A percentile compares a stretch with the other conserved stretches of the same genome.
Conservation (phyloP, 1,140 invertebrate genomes). For the Batillaria attramentaria region DNA sequence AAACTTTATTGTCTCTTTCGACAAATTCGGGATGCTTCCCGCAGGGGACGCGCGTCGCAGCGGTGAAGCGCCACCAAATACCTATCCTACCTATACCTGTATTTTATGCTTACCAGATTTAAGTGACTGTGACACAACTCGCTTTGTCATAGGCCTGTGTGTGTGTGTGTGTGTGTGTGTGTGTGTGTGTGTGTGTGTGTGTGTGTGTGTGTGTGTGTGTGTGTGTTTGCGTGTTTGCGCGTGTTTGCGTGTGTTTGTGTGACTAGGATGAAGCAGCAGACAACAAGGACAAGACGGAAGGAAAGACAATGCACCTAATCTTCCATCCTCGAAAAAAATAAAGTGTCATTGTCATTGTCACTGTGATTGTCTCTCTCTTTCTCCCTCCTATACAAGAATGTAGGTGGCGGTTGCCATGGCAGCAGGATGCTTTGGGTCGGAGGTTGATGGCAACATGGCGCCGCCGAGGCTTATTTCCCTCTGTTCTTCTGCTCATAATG, state of each 20-base stretch:
- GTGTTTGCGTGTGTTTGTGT: not conserved
- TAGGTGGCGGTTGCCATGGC: constrained; percentile 22
- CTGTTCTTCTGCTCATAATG: constrained; percentile 19
- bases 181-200: constrained; percentile 20
- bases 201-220: constrained; percentile 10
- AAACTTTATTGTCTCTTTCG: too few species aligned
- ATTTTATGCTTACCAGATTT: too few species aligned
- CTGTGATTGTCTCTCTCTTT: not conserved
- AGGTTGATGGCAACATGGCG: not conserved
- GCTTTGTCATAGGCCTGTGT: too few species aligned
- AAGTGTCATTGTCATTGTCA: constrained; percentile 9
- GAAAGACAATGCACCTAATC: not conserved
- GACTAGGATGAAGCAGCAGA: not conserved
- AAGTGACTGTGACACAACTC: too few species aligned
- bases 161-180: constrained; percentile 1
- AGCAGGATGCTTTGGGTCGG: constrained; percentile 9
- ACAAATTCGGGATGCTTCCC: too few species aligned
- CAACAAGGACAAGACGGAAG: not conserved
- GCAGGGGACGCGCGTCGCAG: too few species aligned
- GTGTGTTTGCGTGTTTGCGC: constrained; percentile 8
- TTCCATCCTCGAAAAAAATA: not conserved
- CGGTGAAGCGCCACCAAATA: too few species aligned
- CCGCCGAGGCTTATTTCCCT: constrained; percentile 3
- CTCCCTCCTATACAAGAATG: not conserved
- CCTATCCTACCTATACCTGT: too few species aligned